These are phyloP conservation scores for Tricholaema leucomelas DNA, from an alignment of 2,113 vertebrate species.

Conservation along the genomic window DNA sequence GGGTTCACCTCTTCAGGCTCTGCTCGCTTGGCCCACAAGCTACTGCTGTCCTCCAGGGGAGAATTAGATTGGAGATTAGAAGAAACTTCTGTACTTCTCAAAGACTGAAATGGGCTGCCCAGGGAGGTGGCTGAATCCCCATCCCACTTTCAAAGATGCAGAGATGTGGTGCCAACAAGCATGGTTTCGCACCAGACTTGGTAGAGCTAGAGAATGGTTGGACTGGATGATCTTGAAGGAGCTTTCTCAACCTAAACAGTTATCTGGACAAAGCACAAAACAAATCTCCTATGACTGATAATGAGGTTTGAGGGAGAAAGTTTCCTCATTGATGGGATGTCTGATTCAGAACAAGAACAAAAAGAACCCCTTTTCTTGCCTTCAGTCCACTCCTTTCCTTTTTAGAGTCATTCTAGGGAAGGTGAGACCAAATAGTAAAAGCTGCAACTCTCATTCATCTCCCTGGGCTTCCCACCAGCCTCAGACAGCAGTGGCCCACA, in stretches of 20 bases:
- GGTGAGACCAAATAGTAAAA: not conserved
- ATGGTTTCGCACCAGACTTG: too few species aligned
- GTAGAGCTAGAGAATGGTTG: too few species aligned
- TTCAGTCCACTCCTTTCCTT: not conserved
- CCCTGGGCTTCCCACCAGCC: not conserved
- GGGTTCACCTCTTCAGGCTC: not conserved
- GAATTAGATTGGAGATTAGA: too few species aligned
- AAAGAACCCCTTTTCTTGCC: not conserved
- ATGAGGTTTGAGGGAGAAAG: not conserved
- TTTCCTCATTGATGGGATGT: not conserved
- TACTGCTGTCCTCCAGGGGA: not conserved
- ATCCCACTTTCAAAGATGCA: too few species aligned
- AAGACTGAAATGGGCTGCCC: too few species aligned
- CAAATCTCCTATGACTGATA: not conserved
- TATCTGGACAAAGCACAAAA: not conserved
- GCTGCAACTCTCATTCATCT: not conserved
- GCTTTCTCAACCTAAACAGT: too few species aligned
- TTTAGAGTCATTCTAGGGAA: not conserved
- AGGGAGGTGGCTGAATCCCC: too few species aligned
- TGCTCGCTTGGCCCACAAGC: not conserved
- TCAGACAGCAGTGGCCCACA: fast-evolving
- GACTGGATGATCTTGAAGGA: too few species aligned
- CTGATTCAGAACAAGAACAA: not conserved
- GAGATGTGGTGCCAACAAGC: too few species aligned
- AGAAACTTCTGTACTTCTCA: too few species aligned